phyloP scores from a whole-genome alignment of 2,113 vertebrate species.

The Scatophagus argus region DNA sequence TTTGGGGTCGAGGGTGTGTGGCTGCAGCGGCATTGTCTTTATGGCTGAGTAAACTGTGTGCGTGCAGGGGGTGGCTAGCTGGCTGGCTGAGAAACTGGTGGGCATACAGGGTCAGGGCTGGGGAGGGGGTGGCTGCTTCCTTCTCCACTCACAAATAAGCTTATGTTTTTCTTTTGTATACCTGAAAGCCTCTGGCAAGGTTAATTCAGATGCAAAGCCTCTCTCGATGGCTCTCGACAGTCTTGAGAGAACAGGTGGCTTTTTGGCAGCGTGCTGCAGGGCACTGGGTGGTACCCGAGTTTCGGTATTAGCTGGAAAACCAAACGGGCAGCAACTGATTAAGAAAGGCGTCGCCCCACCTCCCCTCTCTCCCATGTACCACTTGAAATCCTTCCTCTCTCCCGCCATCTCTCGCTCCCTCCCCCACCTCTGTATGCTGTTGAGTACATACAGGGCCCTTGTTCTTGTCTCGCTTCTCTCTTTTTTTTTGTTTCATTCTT shows the following conservation, averaged over 20 bases:
- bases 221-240: slow-evolving; percentile 5
- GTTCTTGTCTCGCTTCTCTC: slow-evolving; percentile 66
- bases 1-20: slow-evolving; percentile 21
- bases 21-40: slow-evolving; percentile 73
- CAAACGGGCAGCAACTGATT: slow-evolving; percentile 63
- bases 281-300: slow-evolving; percentile 10
- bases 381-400: slow-evolving; percentile 46
- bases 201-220: slow-evolving; percentile 34
- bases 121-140: slow-evolving; percentile 49
- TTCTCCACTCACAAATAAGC: slow-evolving; percentile 26
- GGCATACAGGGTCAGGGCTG: slow-evolving; percentile 54
- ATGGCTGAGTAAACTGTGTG: slow-evolving; percentile 75
- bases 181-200: slow-evolving; percentile 23
- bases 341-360: slow-evolving; percentile 51
- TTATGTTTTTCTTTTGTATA: slow-evolving; percentile 25
- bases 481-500: slow-evolving; percentile 66
- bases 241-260: slow-evolving; percentile 61
- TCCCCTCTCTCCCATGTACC: slow-evolving; percentile 51
- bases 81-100: slow-evolving; percentile 61
- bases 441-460: slow-evolving; percentile 68
- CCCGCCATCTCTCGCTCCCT: slow-evolving; percentile 57
- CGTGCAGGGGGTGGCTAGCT: slow-evolving; percentile 52
- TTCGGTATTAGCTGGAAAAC: slow-evolving; percentile 47
- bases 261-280: slow-evolving; percentile 24
- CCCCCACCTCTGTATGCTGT: slow-evolving; percentile 52